phyloP scores from a whole-genome alignment of 1,140 invertebrate species.

The Augochlora pura region DNA sequence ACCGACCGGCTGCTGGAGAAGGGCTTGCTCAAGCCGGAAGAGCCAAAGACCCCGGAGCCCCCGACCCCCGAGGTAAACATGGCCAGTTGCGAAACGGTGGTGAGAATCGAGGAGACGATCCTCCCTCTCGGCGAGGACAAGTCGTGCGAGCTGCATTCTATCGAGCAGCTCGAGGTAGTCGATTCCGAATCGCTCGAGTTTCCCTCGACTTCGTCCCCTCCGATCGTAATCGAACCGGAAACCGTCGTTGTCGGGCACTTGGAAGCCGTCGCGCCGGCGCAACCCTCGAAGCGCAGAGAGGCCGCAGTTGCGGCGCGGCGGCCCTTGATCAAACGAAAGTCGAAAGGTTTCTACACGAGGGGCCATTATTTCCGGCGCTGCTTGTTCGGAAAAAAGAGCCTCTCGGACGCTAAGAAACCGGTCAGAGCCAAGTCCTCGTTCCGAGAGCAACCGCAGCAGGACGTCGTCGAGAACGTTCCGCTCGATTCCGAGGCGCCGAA shows the following conservation, averaged over 20 bases:
- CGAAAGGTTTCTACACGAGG: slow-evolving; percentile 6
- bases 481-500: background rate
- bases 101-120: slow-evolving; percentile 19
- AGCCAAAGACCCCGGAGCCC: slow-evolving; percentile 66
- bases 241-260: background rate
- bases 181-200: background rate
- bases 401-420: slow-evolving; percentile 22
- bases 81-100: slow-evolving; percentile 44
- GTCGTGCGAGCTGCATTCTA: background rate
- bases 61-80: slow-evolving; percentile 69
- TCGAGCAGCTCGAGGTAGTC: too few species aligned
- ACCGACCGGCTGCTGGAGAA: slow-evolving; percentile 73
- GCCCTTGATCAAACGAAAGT: slow-evolving; percentile 15
- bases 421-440: slow-evolving; percentile 9
- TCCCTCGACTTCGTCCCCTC: background rate
- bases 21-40: slow-evolving; percentile 69
- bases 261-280: background rate
- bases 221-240: background rate
- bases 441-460: background rate
- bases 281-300: background rate
- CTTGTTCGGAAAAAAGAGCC: background rate
- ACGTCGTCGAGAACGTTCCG: background rate
- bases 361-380: slow-evolving; percentile 30
- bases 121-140: background rate
- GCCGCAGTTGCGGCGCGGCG: background rate